Evolutionary conservation across 53 echinoderm and acorn worm species (phyloP), one percentile per base, ranked within the genome.

Genomic region (Astropecten irregularis): DNA sequence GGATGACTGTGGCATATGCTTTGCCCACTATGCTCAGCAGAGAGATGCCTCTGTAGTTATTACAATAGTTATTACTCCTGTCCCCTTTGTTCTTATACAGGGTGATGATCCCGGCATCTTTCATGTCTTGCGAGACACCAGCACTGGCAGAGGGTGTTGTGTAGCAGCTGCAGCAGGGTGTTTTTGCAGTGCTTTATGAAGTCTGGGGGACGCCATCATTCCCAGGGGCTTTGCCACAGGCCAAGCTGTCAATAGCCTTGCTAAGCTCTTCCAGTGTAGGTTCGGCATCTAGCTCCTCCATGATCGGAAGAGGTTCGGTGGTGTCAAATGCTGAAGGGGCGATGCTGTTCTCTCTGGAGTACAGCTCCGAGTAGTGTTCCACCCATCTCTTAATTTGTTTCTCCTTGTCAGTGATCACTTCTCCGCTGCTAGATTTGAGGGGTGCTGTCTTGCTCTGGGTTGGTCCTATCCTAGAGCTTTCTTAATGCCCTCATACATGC

Each of bases 41-140:
- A 25, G 66, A 77, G 67, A 87, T 87, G 19, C 87, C 55, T 8
- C 47, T 9, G 54, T 63, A 76, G 47, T 64, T 86, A 35, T 52
- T 62, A 49, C 31, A 60, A 19, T n/a, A n/a, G n/a, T n/a, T n/a
- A n/a, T 61, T 33, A 25, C 61, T 61, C 10, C 38, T 36, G 1
- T 51, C 69, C 8, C 83, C 58, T 13, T 83, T 68, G 42, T 83
- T 83, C 49, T 83, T 83, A 68, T 66, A 83, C 2, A 68, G 37
- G 5, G 83, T 53, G 38, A 83, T 36, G 22, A 83, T 83, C 34
- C 68, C 68, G 30, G 68, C 49, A 35, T 68, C 67, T 4, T 14
- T 32, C 68, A 50, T 68, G 26, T 68, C 68, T 23, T 67, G 68
- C 9, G 68, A 67, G 1, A 83, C 68, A 2, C 49, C 52, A 49